Conservation (phyloP, 2,113 vertebrate species). For the Chauna torquata region DNA sequence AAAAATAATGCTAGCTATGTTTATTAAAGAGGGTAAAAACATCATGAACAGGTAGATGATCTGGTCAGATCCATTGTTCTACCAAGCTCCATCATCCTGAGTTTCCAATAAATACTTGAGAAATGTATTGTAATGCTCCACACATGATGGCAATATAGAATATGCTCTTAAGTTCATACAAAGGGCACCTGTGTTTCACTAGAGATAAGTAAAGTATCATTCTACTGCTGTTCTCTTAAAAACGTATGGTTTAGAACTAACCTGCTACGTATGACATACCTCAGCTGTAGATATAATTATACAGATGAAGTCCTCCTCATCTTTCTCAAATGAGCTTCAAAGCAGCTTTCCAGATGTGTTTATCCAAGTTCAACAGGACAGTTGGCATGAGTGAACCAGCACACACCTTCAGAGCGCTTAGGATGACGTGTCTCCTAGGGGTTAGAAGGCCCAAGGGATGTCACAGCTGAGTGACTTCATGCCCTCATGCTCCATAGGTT, state of each 20-base stretch:
- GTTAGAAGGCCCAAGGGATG: background rate
- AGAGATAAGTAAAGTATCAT: background rate
- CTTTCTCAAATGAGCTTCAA: background rate
- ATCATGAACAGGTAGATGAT: background rate
- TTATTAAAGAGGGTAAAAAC: background rate
- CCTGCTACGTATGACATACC: background rate
- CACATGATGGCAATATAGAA: background rate
- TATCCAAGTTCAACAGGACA: background rate
- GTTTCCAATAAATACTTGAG: background rate
- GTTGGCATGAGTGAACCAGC: background rate
- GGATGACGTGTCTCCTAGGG: background rate
- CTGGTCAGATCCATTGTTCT: background rate
- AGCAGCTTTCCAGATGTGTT: background rate
- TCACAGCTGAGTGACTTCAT: background rate
- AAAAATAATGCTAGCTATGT: background rate
- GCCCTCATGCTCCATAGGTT: background rate
- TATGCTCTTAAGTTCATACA: background rate
- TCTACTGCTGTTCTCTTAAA: background rate
- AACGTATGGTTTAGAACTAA: background rate
- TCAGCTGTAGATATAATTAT: background rate
- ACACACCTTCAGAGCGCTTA: background rate
- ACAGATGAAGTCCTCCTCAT: background rate
- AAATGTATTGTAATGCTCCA: background rate
- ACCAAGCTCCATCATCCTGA: background rate
- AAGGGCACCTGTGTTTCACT: background rate